Base-by-base conservation (phyloP, 2,113 vertebrate genomes). In the Callocephalon fimbriatum region DNA sequence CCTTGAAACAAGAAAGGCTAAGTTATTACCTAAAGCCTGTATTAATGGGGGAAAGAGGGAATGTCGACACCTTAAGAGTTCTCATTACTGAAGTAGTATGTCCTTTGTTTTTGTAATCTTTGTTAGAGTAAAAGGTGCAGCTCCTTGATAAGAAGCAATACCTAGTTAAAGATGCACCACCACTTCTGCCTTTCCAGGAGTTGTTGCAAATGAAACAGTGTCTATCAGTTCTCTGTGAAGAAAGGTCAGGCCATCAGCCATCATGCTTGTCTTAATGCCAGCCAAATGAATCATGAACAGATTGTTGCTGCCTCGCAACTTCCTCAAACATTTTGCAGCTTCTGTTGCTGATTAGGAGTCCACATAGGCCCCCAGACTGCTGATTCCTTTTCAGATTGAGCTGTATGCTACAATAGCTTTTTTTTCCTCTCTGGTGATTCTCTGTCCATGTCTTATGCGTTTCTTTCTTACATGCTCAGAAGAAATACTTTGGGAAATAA, bases 81-180 rank as follows among this genome's bases (percentile, higher is more conserved):
- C 61, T 83, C 70, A 44, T 80, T 73, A 42, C 67, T 63, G 56
- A 32, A 47, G 65, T n/a, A 44, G 23, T 20, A 18, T 42, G 61
- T 51, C 66, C 88, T 97, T 95, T 96, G 74, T 94, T 95, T 97
- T 62, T 1, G 3, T 82, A 91, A 81, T 91, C 31, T 25, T 79
- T 48, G 17, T 71, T 86, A 65, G 54, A 94, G 88, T 67, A 67
- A 95, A 95, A 97, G 96, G 96, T 96, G 94, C 88, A 93, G 86
- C 91, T 91, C 66, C 72, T 90, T 73, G 95, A 97, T 96, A 95
- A 97, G 75, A 38, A 78, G 89, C 54, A 53, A 14, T n/a, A 54
- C 80, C 74, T 86, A 47, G 86, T 91, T 89, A 90, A 72, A 95
- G 94, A 88, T 91, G 92, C 48, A 58, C 59, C 51, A 37, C 92